phyloP scores from a whole-genome alignment of 2,888 invertebrate species.

The Folsomia candida region DNA sequence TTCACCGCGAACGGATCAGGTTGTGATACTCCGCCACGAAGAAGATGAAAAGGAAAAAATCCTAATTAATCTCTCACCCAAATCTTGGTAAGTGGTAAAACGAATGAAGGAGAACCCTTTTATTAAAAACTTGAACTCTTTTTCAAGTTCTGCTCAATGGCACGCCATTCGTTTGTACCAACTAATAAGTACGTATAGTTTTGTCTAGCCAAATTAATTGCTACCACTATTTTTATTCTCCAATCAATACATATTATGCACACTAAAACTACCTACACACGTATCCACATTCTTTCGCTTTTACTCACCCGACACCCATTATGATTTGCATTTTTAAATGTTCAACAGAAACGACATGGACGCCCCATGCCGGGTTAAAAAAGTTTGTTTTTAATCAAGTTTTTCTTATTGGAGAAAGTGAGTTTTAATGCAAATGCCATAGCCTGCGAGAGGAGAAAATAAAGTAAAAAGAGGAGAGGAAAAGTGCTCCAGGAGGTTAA shows the following conservation, averaged over 20 bases:
- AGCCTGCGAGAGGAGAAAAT: neutral
- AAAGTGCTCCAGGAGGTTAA: neutral
- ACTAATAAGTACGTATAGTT: no score
- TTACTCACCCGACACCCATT: no score
- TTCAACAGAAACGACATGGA: neutral
- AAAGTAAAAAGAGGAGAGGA: neutral
- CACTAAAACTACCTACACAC: no score
- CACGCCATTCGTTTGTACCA: no score
- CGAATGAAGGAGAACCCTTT: conserved; percentile 1
- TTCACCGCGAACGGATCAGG: neutral
- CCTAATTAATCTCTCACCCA: conserved; percentile 19
- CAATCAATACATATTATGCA: no score
- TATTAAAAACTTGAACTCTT: conserved; percentile 12
- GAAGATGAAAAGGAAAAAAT: conserved; percentile 12
- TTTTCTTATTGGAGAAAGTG: neutral
- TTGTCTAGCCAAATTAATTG: no score
- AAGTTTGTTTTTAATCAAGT: neutral
- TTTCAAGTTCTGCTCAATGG: neutral
- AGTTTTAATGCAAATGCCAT: neutral
- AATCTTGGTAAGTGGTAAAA: conserved; percentile 6
- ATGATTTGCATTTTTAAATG: neutral
- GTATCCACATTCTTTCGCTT: no score
- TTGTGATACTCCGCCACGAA: neutral
- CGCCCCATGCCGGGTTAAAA: neutral
- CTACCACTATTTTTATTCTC: no score